Evolutionary conservation across 2,888 invertebrate genomes (phyloP).

Genomic region (Chrysopilus asiliformis): DNA sequence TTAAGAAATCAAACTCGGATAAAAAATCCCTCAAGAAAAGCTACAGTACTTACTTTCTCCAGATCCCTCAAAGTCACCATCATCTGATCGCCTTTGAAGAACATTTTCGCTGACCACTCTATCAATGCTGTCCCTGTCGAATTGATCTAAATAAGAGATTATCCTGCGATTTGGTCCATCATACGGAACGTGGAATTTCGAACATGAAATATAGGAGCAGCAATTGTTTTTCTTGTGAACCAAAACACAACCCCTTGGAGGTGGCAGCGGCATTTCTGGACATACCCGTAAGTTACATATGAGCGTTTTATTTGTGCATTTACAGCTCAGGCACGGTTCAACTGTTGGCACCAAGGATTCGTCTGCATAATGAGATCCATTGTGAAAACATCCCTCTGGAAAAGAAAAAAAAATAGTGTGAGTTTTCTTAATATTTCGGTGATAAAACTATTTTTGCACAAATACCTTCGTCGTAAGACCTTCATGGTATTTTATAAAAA

Average conservation of each 20-base stretch:
- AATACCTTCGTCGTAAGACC: too few species aligned
- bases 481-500: too few species aligned
- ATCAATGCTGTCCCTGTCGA: constrained; percentile 31
- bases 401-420: too few species aligned
- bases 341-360: constrained; percentile 51
- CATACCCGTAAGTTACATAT: constrained; percentile 67
- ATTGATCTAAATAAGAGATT: constrained; percentile 31
- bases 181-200: constrained; percentile 39
- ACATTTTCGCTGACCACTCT: constrained; percentile 31
- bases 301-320: constrained; percentile 56
- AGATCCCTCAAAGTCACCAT: constrained; percentile 28
- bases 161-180: constrained; percentile 29
- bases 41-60: constrained; percentile 18
- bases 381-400: constrained; percentile 54
- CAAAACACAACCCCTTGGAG: constrained; percentile 58
- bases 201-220: constrained; percentile 66
- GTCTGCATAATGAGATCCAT: constrained; percentile 51
- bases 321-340: constrained; percentile 67
- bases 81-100: constrained; percentile 29
- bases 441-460: too few species aligned
- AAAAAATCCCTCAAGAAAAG: constrained; percentile 1
- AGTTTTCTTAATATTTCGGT: too few species aligned
- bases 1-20: background rate
- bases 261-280: constrained; percentile 57
- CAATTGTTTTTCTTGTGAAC: constrained; percentile 55